Evolutionary conservation across 2,888 invertebrate species (phyloP).

Genomic region (Julus scandinavius): DNA sequence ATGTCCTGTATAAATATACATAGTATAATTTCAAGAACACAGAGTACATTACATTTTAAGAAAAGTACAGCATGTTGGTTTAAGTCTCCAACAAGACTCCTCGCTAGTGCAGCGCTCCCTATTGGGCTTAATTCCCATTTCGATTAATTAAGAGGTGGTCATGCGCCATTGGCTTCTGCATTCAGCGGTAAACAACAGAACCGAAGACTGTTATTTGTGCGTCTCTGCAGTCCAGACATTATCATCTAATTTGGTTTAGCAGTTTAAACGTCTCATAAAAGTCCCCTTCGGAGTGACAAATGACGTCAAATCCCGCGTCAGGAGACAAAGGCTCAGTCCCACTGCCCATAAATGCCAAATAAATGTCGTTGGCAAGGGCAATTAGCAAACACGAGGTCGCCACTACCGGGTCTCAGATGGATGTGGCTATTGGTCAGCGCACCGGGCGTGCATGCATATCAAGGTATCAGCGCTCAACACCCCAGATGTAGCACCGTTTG

Average conservation of each 20-base stretch:
- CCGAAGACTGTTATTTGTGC: slow-evolving; percentile 54
- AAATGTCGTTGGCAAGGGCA: slow-evolving; percentile 56
- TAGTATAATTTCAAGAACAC: too few species aligned
- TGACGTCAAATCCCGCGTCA: slow-evolving; percentile 49
- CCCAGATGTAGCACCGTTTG: background rate
- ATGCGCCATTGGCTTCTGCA: slow-evolving; percentile 32
- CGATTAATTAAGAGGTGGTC: slow-evolving; percentile 53
- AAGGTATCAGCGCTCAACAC: slow-evolving; percentile 31
- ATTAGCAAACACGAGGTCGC: slow-evolving; percentile 55
- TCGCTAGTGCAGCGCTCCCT: slow-evolving; percentile 11
- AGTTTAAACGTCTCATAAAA: slow-evolving; percentile 56
- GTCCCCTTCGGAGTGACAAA: slow-evolving; percentile 55
- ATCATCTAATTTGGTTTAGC: slow-evolving; percentile 57
- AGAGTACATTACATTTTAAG: too few species aligned
- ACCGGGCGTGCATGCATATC: background rate
- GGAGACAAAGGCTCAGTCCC: slow-evolving; percentile 48
- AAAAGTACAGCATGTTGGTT: too few species aligned
- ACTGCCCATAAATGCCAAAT: slow-evolving; percentile 55
- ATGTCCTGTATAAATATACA: too few species aligned
- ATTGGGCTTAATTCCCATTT: slow-evolving; percentile 45
- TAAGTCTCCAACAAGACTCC: too few species aligned
- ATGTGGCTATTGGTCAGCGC: slow-evolving; percentile 28
- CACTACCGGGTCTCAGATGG: slow-evolving; percentile 19
- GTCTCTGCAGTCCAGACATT: slow-evolving; percentile 55
- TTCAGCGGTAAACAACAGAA: slow-evolving; percentile 35